Conservation (phyloP, 2,888 invertebrate species). For the Drosophila tanythrix region DNA sequence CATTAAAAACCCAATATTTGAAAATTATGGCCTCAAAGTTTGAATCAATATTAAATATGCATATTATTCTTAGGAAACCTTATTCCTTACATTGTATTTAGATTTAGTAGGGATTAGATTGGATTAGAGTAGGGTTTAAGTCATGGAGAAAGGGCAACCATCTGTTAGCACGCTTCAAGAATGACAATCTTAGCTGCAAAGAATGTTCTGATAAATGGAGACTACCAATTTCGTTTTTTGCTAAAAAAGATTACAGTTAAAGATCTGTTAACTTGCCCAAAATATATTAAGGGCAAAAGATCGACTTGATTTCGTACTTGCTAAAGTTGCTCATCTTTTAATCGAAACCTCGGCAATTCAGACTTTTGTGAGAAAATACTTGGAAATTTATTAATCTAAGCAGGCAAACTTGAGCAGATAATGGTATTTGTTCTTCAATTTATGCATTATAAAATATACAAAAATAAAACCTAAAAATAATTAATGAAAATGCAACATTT, state of each 20-base stretch:
- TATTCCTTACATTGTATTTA: background rate
- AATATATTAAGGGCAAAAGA: background rate
- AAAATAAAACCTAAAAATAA: background rate
- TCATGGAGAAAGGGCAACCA: conserved; percentile 30
- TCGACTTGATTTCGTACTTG: background rate
- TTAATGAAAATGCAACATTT: background rate
- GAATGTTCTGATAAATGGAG: background rate
- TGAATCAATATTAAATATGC: background rate
- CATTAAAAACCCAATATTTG: background rate
- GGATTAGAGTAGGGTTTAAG: background rate
- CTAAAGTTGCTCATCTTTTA: background rate
- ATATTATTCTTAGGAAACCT: background rate
- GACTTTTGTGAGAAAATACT: background rate
- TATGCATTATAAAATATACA: background rate
- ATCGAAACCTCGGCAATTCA: background rate
- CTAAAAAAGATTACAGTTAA: background rate
- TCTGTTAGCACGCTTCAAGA: conserved; percentile 9
- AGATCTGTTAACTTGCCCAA: background rate
- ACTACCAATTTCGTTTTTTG: background rate
- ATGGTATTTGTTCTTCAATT: background rate
- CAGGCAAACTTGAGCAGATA: background rate
- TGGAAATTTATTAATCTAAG: background rate
- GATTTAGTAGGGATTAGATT: conserved; percentile 3
- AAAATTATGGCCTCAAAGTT: background rate
- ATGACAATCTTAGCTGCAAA: conserved; percentile 6